Evolutionary conservation across 2,113 vertebrate genomes (phyloP).

Genomic region (Notothenia rossii): DNA sequence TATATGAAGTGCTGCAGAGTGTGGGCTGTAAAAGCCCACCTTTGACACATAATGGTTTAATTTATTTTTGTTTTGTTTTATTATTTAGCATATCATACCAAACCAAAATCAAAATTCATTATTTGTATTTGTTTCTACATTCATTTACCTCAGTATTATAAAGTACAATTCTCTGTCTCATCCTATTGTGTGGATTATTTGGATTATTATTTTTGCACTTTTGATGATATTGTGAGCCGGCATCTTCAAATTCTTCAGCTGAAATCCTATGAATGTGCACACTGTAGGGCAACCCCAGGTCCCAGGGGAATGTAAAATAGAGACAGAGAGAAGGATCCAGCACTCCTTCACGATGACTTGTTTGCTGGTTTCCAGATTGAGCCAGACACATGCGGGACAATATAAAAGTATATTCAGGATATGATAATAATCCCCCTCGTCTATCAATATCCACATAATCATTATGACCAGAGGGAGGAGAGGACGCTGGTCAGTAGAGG

Average conservation of each 20-base stretch:
- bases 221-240: constrained; percentile 8
- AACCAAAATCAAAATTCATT: background rate
- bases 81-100: background rate
- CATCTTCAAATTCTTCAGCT: constrained; percentile 2
- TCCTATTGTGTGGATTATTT: constrained; percentile 1
- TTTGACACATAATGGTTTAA: too few species aligned
- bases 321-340: background rate
- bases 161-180: background rate
- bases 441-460: constrained; percentile 80
- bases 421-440: constrained; percentile 78
- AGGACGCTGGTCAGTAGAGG: constrained; percentile 78
- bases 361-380: constrained; percentile 59
- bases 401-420: constrained; percentile 70
- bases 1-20: too few species aligned
- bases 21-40: too few species aligned
- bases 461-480: constrained; percentile 75
- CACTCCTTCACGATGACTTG: constrained; percentile 46
- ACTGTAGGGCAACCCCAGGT: constrained; percentile 3
- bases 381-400: constrained; percentile 65
- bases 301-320: background rate
- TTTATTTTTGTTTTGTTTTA: too few species aligned
- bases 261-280: constrained; percentile 4
- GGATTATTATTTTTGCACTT: background rate
- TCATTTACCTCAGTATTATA: background rate
- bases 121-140: background rate